Base-by-base conservation (phyloP, 2,113 vertebrate genomes). In the Trematomus loennbergii region DNA sequence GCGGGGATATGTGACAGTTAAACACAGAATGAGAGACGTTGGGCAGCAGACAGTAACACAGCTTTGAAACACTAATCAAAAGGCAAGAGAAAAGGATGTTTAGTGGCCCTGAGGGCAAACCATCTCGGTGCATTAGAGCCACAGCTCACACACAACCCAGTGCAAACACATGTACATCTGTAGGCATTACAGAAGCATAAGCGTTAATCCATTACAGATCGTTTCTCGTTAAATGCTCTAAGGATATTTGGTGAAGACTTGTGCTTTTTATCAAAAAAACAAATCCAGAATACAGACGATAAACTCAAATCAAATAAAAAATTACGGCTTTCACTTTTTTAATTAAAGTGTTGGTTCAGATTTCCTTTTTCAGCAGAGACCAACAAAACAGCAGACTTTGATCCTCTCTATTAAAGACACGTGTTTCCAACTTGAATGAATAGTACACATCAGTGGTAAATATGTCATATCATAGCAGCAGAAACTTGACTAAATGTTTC, bases 41-140 rank as follows among this genome's bases (percentile, higher is more conserved):
- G 55, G 52, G 78, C 65, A 12, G 64, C 57, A 49, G 48, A 61
- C 11, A 9, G 17, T 52, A 17, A 58, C 52, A 12, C 29, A 5
- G 62, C 63, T 73, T 33, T 66, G 58, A 88, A 64, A 73, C 40
- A 29, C 46, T 73, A 73, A 85, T 68, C 62, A 64, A 61, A 59
- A 71, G 66, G 65, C 60, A n/a, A 72, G 49, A 72, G 49, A 60
- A 75, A 74, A 48, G 12, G 29, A 33, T 79, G 60, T 78, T 72
- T 49, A 75, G 53, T 72, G 15, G 54, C 58, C 72, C 72, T 46
- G 9, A 33, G 59, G 74, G 64, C 2, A 6, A 43, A 65, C 63
- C 60, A 61, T 5, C 60, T 20, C 6, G 17, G 25, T 13, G 62
- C 62, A 43, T 59, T 52, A 36, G 40, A 40, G 12, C 18, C 17